These are phyloP conservation scores for Phaethon lepturus DNA, from an alignment of 2,113 vertebrate genomes.

Conservation along the genomic window DNA sequence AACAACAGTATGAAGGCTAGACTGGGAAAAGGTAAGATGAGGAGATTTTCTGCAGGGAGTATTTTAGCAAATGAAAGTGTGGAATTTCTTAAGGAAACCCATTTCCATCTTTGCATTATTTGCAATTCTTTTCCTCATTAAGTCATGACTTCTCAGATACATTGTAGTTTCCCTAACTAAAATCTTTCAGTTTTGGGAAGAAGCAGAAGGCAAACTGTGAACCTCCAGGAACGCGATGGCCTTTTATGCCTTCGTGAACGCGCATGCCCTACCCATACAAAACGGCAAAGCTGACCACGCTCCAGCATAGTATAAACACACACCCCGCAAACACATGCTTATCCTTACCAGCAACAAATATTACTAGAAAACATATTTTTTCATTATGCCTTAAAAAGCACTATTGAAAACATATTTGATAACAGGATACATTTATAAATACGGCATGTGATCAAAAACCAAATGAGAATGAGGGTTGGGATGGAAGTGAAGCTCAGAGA, in stretches of 20 bases:
- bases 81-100: not conserved
- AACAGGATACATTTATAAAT: conserved; percentile 28
- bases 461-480: conserved; percentile 37
- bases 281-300: not conserved
- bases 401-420: not conserved
- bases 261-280: not conserved
- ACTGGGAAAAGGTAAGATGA: not conserved
- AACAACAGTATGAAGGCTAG: not conserved
- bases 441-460: conserved; percentile 30
- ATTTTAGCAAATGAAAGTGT: not conserved
- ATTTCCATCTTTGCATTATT: not conserved
- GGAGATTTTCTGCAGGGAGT: not conserved
- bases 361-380: not conserved
- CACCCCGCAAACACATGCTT: not conserved
- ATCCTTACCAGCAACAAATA: not conserved
- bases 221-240: not conserved
- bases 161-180: not conserved
- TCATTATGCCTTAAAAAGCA: not conserved
- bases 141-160: not conserved
- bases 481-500: conserved; percentile 57
- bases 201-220: not conserved
- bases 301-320: not conserved
- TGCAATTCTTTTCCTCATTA: conserved; percentile 21
- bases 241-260: not conserved
- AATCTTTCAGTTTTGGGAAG: not conserved